phyloP scores from a whole-genome alignment of 2,113 vertebrate species.

The Sarotherodon lohbergeri region DNA sequence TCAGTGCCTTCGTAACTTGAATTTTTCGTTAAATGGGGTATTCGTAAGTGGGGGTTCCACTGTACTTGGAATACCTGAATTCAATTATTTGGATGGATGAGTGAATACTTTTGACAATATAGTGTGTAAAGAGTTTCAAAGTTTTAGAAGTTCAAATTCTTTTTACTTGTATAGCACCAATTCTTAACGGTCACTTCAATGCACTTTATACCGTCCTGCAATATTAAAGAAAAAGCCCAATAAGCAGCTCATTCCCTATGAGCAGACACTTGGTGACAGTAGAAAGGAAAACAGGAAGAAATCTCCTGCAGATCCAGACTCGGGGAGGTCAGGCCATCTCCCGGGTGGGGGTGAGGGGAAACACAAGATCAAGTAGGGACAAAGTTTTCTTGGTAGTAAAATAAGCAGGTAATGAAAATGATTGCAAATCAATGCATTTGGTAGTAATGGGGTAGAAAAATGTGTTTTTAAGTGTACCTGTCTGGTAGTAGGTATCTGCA shows the following conservation, averaged over 20 bases:
- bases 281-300: neutral
- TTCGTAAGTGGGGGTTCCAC: no score
- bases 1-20: no score
- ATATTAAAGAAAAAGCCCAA: neutral
- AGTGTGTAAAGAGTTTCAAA: neutral
- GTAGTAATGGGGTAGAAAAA: no score
- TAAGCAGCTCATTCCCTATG: neutral
- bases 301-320: neutral
- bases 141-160: neutral
- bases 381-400: neutral
- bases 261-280: neutral
- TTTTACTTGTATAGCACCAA: neutral
- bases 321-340: neutral
- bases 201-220: neutral
- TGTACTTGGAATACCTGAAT: neutral
- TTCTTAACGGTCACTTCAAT: neutral
- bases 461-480: conserved; percentile 67
- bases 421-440: neutral
- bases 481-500: conserved; percentile 96
- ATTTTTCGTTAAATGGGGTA: no score
- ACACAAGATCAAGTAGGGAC: neutral
- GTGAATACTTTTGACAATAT: neutral
- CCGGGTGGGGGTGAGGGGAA: neutral
- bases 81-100: neutral
- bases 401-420: neutral